Percentiles rank a stretch among this genome's conserved stretches.
Conservation (phyloP, 2,888 invertebrate genomes). For the Hyppa rectilinea region DNA sequence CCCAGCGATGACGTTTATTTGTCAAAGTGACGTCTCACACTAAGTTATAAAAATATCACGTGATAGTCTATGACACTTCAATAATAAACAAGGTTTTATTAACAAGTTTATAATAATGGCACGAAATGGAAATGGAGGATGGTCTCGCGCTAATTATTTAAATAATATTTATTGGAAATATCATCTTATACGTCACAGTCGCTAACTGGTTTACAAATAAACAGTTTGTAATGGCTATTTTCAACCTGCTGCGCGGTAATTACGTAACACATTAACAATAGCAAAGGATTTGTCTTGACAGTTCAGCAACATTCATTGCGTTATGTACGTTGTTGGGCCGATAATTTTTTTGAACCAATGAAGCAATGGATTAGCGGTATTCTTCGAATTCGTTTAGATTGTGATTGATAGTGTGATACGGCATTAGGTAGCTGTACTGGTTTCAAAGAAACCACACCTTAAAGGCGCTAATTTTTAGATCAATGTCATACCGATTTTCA, state of each 20-base stretch:
- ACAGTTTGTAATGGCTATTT: background rate
- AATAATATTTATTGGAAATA: slow-evolving; percentile 24
- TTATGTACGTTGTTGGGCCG: too few species aligned
- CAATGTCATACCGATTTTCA: background rate
- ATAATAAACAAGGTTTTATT: slow-evolving; percentile 10
- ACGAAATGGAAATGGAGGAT: slow-evolving; percentile 28
- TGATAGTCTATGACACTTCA: background rate
- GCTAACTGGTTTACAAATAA: slow-evolving; percentile 23
- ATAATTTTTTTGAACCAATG: too few species aligned
- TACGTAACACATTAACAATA: too few species aligned
- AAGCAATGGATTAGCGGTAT: too few species aligned
- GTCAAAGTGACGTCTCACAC: background rate
- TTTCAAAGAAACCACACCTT: background rate
- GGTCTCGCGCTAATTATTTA: slow-evolving; percentile 20
- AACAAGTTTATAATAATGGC: slow-evolving; percentile 1
- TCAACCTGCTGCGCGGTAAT: too few species aligned
- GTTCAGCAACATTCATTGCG: too few species aligned
- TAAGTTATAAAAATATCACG: background rate
- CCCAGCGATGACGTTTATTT: background rate
- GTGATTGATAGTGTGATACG: too few species aligned
- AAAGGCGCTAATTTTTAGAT: slow-evolving; percentile 2
- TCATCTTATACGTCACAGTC: slow-evolving; percentile 35
- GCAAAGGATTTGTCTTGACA: too few species aligned
- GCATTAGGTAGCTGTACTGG: too few species aligned
- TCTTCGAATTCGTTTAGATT: too few species aligned